These are phyloP conservation scores for Drosophila mauritiana DNA, from an alignment of 1,140 invertebrate genomes.

Conservation along the genomic window DNA sequence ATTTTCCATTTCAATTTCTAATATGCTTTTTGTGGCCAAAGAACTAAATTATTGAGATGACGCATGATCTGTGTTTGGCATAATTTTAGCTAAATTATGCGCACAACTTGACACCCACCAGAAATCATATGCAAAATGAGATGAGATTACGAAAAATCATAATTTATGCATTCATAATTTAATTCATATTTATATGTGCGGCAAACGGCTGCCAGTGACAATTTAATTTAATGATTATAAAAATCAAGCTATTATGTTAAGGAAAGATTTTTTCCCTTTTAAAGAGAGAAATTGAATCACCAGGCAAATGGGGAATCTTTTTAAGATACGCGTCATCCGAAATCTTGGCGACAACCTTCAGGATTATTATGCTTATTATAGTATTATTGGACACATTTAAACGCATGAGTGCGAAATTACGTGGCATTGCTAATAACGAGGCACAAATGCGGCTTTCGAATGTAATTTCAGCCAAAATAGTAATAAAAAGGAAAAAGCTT, in stretches of 20 bases:
- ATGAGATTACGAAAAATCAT: background rate
- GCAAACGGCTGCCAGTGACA: background rate
- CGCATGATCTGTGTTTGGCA: constrained; percentile 32
- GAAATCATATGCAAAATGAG: constrained; percentile 27
- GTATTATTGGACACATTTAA: constrained; percentile 5
- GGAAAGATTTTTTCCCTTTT: no score
- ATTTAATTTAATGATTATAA: background rate
- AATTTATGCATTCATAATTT: background rate
- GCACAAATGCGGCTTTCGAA: constrained; percentile 12
- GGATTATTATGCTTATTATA: background rate
- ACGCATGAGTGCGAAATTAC: constrained; percentile 45
- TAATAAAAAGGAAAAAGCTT: constrained; percentile 56
- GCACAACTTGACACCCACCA: constrained; percentile 23
- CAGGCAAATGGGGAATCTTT: no score
- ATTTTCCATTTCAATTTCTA: background rate
- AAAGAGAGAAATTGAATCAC: no score
- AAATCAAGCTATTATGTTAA: no score
- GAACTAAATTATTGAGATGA: background rate
- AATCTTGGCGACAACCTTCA: background rate
- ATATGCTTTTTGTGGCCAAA: background rate
- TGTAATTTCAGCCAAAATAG: constrained; percentile 41
- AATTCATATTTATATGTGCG: no score
- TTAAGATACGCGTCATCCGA: no score
- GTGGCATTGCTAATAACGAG: constrained; percentile 45
- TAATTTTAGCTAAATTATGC: constrained; percentile 38